Percentiles rank a stretch among this genome's conserved stretches.
Evolutionary conservation across 1,140 invertebrate species (phyloP).

Genomic region (Drosophila athabasca): DNA sequence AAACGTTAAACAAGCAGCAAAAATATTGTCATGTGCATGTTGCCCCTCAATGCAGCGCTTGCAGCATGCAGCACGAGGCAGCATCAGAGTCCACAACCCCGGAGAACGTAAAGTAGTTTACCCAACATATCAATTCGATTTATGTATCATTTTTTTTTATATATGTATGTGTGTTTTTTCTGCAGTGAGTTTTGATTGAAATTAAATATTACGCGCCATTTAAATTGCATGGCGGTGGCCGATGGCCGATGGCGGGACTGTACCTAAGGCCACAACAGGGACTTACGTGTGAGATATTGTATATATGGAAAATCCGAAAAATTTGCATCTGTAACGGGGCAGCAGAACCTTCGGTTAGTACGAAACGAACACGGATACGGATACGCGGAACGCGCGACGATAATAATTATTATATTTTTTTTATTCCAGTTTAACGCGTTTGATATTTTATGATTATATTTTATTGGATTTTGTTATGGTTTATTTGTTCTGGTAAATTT

Average conservation of each 20-base stretch:
- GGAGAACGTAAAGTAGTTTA: slow-evolving; percentile 66
- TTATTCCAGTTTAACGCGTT: slow-evolving; percentile 36
- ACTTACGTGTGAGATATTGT: slow-evolving; percentile 89
- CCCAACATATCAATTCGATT: slow-evolving; percentile 80
- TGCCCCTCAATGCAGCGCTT: slow-evolving; percentile 9
- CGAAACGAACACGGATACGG: slow-evolving; percentile 12
- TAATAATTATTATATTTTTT: slow-evolving; percentile 13
- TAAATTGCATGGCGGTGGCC: slow-evolving; percentile 6
- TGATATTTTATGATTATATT: slow-evolving; percentile 18
- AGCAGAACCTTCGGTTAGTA: slow-evolving; percentile 57
- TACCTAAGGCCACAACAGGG: slow-evolving; percentile 36
- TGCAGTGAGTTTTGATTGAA: slow-evolving; percentile 49
- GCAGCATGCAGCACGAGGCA: neutral
- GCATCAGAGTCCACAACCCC: neutral
- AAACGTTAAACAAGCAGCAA: slow-evolving; percentile 80
- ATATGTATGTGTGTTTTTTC: neutral
- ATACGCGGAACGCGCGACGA: slow-evolving; percentile 22
- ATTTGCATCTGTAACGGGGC: slow-evolving; percentile 86
- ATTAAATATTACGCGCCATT: slow-evolving; percentile 52
- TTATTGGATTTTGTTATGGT: neutral
- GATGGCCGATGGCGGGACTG: neutral
- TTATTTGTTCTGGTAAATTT: neutral
- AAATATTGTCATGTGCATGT: slow-evolving; percentile 77
- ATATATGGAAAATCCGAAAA: slow-evolving; percentile 88
- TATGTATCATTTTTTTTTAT: slow-evolving; percentile 36